A percentile compares a stretch with the other conserved stretches of the same genome.
Conservation (phyloP, 1,140 invertebrate genomes). For the Listronotus oregonensis region DNA sequence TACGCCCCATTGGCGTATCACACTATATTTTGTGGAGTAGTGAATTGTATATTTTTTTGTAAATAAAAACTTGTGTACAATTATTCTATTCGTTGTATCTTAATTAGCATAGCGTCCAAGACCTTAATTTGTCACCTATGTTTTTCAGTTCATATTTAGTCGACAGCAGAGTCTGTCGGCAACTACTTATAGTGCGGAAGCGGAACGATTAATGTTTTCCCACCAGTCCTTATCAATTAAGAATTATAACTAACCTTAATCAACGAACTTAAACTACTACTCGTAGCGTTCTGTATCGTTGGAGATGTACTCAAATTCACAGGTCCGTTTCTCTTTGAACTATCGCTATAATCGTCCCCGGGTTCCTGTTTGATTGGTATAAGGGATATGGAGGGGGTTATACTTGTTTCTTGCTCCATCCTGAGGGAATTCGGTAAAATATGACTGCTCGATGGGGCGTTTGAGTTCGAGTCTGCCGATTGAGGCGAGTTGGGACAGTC, state of each 20-base stretch:
- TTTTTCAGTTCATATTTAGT: too few relatives aligned
- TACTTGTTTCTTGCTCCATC: slow-evolving; percentile 61
- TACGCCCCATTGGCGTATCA: too few relatives aligned
- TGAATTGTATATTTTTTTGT: too few relatives aligned
- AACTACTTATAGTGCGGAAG: too few relatives aligned
- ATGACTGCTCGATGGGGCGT: slow-evolving; percentile 71
- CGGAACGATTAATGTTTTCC: too few relatives aligned
- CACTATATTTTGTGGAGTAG: too few relatives aligned
- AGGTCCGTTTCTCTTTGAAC: slow-evolving; percentile 50
- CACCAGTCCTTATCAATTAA: too few relatives aligned
- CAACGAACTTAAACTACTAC: slow-evolving; percentile 67
- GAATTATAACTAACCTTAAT: slow-evolving; percentile 60
- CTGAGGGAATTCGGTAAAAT: slow-evolving; percentile 54
- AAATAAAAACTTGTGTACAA: too few relatives aligned
- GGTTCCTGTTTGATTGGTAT: slow-evolving; percentile 84
- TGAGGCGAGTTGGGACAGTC: slow-evolving; percentile 73
- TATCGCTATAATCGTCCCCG: slow-evolving; percentile 51
- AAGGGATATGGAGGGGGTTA: slow-evolving; percentile 82
- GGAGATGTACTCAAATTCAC: slow-evolving; percentile 51
- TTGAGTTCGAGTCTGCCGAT: slow-evolving; percentile 75
- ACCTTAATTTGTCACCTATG: too few relatives aligned
- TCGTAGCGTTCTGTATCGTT: slow-evolving; percentile 59
- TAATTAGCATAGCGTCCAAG: too few relatives aligned
- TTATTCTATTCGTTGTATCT: too few relatives aligned
- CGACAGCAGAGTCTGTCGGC: too few relatives aligned